phyloP scores from a whole-genome alignment of 2,797 vertebrate species.

The Eleutherodactylus coqui region DNA sequence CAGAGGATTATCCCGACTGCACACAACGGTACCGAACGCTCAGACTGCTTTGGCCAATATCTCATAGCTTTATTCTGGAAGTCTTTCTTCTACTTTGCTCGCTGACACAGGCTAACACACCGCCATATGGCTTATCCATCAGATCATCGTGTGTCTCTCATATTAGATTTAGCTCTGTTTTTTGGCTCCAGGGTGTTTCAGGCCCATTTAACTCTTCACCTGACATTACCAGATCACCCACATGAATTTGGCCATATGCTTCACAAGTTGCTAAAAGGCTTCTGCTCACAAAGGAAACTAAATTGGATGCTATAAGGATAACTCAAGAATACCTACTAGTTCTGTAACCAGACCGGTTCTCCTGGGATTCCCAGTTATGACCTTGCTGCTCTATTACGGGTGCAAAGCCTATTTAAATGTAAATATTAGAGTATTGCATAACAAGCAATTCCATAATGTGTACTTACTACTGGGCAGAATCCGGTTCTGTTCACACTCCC shows the following conservation, averaged over 20 bases:
- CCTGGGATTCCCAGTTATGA: not conserved
- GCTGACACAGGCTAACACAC: not conserved
- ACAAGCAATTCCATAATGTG: not conserved
- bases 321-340: not conserved
- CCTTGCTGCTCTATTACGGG: not conserved
- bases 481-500: no score
- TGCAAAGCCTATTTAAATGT: not conserved
- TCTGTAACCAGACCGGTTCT: not conserved
- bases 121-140: constrained; percentile 17
- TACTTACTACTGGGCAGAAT: not conserved
- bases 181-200: not conserved
- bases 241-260: not conserved
- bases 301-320: not conserved
- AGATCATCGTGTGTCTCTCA: not conserved
- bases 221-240: constrained; percentile 12
- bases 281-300: not conserved
- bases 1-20: not conserved
- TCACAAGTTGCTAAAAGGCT: not conserved
- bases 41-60: not conserved
- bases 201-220: constrained; percentile 13
- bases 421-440: not conserved
- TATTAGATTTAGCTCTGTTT: constrained; percentile 6
- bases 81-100: not conserved
- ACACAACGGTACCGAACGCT: not conserved
- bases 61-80: not conserved